Evolutionary conservation across 35 echinoderm and acorn worm genomes (phyloP).

Genomic region (Lytechinus pictus): DNA sequence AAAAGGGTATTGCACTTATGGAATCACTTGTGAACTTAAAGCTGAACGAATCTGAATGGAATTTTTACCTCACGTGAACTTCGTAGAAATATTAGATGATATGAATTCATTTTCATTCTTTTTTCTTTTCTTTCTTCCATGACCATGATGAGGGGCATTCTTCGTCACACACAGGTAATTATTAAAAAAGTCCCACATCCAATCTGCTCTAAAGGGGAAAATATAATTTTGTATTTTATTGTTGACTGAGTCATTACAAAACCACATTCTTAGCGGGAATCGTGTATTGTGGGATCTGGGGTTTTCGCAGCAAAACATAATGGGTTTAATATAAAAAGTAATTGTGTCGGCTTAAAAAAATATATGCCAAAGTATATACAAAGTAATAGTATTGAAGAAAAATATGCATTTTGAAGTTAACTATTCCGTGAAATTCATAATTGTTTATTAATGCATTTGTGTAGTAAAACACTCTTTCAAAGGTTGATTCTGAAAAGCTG

Average conservation of each 20-base stretch:
- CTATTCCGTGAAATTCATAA: too few relatives aligned
- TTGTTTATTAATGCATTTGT: too few relatives aligned
- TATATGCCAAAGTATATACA: too few relatives aligned
- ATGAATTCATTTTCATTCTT: neutral
- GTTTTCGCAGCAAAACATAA: neutral
- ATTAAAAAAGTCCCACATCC: neutral
- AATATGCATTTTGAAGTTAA: too few relatives aligned
- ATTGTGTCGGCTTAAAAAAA: too few relatives aligned
- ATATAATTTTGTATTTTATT: neutral
- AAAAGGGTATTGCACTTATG: too few relatives aligned
- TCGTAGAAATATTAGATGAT: neutral
- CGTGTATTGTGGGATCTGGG: neutral
- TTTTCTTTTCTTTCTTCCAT: neutral
- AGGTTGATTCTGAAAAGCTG: too few relatives aligned
- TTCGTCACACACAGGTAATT: neutral
- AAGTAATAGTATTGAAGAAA: too few relatives aligned
- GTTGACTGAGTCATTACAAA: neutral
- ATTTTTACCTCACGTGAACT: neutral
- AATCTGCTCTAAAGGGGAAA: neutral
- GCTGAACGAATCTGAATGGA: too few relatives aligned
- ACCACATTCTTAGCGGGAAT: neutral
- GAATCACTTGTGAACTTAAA: too few relatives aligned
- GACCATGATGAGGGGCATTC: neutral
- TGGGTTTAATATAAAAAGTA: neutral
- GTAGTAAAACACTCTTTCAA: too few relatives aligned